Conservation (phyloP, 2,797 vertebrate genomes). For the Trachops cirrhosus region DNA sequence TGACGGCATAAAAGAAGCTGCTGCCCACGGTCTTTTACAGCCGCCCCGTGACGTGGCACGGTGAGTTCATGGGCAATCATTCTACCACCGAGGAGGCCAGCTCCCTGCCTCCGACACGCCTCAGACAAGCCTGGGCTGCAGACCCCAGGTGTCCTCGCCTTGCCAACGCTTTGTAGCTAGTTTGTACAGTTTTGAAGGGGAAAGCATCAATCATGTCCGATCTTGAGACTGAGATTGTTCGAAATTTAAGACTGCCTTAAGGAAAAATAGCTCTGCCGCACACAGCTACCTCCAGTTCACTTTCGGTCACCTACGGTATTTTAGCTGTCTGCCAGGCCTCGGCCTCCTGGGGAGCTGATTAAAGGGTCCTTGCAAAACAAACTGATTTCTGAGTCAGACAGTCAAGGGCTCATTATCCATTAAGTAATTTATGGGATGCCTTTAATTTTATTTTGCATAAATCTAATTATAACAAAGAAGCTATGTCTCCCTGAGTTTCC, state of each 20-base stretch:
- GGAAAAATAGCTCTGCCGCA: not conserved
- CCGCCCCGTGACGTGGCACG: not conserved
- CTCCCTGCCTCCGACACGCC: not conserved
- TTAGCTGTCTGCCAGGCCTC: slow-evolving; percentile 32
- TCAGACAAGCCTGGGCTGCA: slow-evolving; percentile 1
- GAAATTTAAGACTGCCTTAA: slow-evolving; percentile 15
- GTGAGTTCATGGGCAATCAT: not conserved
- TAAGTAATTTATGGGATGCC: slow-evolving; percentile 58
- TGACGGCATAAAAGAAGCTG: not conserved
- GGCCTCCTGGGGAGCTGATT: slow-evolving; percentile 52
- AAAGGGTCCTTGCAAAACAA: slow-evolving; percentile 64
- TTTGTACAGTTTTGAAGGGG: not conserved
- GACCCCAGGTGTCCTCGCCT: not conserved
- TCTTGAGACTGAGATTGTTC: slow-evolving; percentile 35
- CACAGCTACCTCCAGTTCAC: not conserved
- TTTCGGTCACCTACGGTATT: slow-evolving; percentile 15
- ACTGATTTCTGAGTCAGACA: slow-evolving; percentile 61
- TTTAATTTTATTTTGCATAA: slow-evolving; percentile 70
- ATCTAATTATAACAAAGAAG: slow-evolving; percentile 58
- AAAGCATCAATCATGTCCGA: not conserved
- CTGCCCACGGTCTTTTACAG: not conserved
- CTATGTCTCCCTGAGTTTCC: slow-evolving; percentile 20
- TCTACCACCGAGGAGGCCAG: not conserved
- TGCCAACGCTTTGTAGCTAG: not conserved
- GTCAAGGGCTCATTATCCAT: slow-evolving; percentile 63